A percentile compares a stretch with the other conserved stretches of the same genome.
Conservation (phyloP, 1,140 invertebrate species). For the Scaptodrosophila lebanonensis region DNA sequence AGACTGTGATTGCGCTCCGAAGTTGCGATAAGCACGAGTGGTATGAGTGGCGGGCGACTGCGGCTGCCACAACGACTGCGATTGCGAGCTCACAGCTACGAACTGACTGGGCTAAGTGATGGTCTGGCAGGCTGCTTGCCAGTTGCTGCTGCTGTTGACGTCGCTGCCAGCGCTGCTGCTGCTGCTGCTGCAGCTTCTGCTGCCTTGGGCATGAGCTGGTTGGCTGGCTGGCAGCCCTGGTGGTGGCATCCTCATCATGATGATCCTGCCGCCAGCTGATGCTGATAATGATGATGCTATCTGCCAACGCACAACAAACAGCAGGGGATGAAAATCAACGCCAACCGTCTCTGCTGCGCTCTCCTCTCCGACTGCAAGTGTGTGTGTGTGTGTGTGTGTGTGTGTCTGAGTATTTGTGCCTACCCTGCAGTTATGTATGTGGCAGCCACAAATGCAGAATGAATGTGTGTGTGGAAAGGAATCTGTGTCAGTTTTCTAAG, state of each 20-base stretch:
- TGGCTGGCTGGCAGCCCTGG: too few relatives aligned
- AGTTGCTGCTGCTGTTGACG: conserved; percentile 42
- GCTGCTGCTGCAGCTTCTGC: conserved; percentile 28
- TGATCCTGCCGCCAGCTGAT: conserved; percentile 1
- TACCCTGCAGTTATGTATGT: conserved; percentile 22
- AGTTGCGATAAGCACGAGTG: background rate
- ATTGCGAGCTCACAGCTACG: conserved; percentile 49
- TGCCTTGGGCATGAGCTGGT: conserved; percentile 10
- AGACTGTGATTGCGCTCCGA: background rate
- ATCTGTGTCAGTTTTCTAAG: conserved; percentile 63
- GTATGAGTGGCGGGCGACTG: conserved; percentile 33
- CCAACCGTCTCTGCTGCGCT: background rate
- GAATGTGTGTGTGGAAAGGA: conserved; percentile 22
- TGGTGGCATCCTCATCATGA: background rate
- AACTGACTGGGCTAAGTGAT: conserved; percentile 59
- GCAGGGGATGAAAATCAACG: conserved; percentile 62
- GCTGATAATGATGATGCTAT: conserved; percentile 42
- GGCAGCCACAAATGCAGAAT: too few relatives aligned
- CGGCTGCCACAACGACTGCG: conserved; percentile 22
- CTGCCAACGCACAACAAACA: conserved; percentile 33
- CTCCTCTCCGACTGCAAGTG: conserved; percentile 1
- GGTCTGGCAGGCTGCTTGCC: conserved; percentile 21
- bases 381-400: conserved; percentile 3
- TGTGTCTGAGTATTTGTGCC: conserved; percentile 9
- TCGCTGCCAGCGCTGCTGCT: conserved; percentile 19